A percentile compares a stretch with the other conserved stretches of the same genome.
phyloP scores from a whole-genome alignment of 2,113 vertebrate genomes.

The Catharus fuscescens region DNA sequence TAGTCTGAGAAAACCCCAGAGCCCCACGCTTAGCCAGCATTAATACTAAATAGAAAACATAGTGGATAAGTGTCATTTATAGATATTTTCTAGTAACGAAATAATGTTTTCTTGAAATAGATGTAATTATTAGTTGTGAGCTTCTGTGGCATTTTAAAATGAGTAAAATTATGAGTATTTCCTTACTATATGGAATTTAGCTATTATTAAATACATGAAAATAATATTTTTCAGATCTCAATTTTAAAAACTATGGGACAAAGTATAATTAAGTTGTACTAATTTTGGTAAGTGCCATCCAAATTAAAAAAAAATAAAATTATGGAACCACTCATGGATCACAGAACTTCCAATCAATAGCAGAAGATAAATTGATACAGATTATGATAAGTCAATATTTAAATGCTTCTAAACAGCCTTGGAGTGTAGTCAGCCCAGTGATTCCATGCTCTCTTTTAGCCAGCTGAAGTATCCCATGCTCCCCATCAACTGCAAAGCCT shows the following conservation, averaged over 20 bases:
- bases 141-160: not conserved
- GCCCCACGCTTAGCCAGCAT: not conserved
- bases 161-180: not conserved
- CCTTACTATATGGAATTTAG: not conserved
- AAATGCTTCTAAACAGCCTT: rapidly evolving
- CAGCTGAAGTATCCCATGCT: rapidly evolving
- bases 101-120: not conserved
- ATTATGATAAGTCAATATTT: not conserved
- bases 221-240: not conserved
- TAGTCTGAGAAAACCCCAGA: not conserved
- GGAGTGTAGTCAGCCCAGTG: not conserved
- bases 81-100: not conserved
- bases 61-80: not conserved
- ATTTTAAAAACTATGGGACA: not conserved
- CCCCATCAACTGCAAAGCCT: not conserved
- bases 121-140: not conserved
- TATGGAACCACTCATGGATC: not conserved
- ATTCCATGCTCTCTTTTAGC: rapidly evolving
- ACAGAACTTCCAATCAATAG: not conserved
- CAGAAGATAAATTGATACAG: not conserved
- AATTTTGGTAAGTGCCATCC: not conserved
- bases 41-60: not conserved
- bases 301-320: not conserved
- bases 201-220: not conserved
- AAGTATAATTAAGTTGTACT: not conserved